Evolutionary conservation across 2,113 vertebrate genomes (phyloP), one percentile per base, ranked within the genome.

Genomic region (Serilophus lunatus): DNA sequence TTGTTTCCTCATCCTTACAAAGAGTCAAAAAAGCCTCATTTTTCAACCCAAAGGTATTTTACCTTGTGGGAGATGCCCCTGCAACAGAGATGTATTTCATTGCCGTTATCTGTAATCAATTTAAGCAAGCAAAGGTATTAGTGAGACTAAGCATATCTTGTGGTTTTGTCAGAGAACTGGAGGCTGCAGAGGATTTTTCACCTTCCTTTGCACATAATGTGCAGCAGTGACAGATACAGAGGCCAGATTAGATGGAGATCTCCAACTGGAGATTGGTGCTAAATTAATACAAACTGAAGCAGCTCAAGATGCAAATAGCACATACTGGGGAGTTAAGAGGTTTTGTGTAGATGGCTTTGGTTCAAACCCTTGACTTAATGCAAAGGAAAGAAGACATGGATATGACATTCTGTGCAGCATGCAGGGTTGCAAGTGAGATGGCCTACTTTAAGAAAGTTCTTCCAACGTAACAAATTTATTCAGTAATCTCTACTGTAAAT

Each of bases 211-310:
- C 45, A 45, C 0, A 0, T 75, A 40, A 56, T 22, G 40, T 14
- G 20, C 20, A 83, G 50, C 78, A 86, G 42, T 33, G 71, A 81
- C 3, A 3, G 68, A 60, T 74, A 51, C 45, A 70, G 54, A 80
- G 35, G 59, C 26, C 47, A 82, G 82, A 92, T 93, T 71, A 90
- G 72, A 61, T 19, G 49, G 47, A 93, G 28, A 20, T 86, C 53
- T 90, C 80, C 65, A 49, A 3, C 0, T 93, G 56, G 64, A 92
- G 69, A 44, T 3, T 33, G 49, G 33, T 83, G 72, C 44, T 86
- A 84, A 92, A 93, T 53, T 68, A 93, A 90, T 57, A 88, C 61
- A 84, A 64, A 90, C n/a, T 29, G 57, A 90, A 96, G 77, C 69
- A 88, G 72, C 86, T 96, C 86, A 86, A 57, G 83, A 92, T 65